These are phyloP conservation scores for Pterostichus niger DNA, from an alignment of 2,888 invertebrate species.

Conservation along the genomic window DNA sequence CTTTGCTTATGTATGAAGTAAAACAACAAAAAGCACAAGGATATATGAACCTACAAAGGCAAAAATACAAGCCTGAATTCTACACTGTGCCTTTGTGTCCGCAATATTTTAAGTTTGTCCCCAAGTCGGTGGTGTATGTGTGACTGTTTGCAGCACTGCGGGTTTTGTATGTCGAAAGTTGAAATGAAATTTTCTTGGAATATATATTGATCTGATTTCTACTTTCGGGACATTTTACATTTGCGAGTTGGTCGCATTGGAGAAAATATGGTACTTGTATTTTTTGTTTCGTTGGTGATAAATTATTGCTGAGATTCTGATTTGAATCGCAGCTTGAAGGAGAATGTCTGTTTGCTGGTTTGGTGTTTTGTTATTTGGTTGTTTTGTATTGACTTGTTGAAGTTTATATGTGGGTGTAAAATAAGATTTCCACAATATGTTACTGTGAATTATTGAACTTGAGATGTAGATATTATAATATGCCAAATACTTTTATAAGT, in stretches of 20 bases:
- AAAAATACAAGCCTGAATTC: background rate
- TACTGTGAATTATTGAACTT: no score
- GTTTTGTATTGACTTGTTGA: no score
- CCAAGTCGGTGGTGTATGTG: conserved; percentile 6
- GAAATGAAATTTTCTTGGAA: conserved; percentile 57
- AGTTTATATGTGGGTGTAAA: no score
- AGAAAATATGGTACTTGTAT: conserved; percentile 48
- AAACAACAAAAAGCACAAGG: conserved; percentile 4
- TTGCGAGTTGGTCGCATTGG: conserved; percentile 11
- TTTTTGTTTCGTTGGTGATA: conserved; percentile 47
- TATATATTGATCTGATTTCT: conserved; percentile 55
- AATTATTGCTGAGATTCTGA: conserved; percentile 31
- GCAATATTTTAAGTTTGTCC: conserved; percentile 48
- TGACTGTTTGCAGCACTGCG: background rate
- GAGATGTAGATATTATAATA: no score
- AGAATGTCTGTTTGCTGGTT: background rate
- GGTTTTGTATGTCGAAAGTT: conserved; percentile 56
- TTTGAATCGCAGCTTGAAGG: conserved; percentile 28
- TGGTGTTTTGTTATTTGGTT: no score
- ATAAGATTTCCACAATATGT: no score
- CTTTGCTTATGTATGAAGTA: conserved; percentile 21
- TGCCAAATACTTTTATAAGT: no score
- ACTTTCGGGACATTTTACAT: conserved; percentile 49
- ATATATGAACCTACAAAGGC: background rate
- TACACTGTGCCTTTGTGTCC: conserved; percentile 23